Base-by-base conservation (phyloP, 1,140 invertebrate genomes). In the Onthophagus taurus region DNA sequence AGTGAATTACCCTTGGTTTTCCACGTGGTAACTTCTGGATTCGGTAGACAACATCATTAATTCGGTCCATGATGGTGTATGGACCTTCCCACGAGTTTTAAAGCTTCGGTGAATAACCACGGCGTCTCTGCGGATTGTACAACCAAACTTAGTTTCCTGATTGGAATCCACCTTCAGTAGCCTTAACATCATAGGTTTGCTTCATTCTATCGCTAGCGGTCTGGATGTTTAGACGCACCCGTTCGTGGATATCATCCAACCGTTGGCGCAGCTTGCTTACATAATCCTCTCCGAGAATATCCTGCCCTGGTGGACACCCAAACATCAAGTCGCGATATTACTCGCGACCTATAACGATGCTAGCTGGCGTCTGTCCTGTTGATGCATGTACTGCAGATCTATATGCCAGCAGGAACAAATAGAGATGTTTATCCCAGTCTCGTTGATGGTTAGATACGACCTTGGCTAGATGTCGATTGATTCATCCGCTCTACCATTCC, bases 21-120 rank as follows among this genome's bases (percentile, higher is more conserved):
- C 16, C 14, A 19, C 19, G 5, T 5, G 14, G 16, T 11, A 5
- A 5, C 13, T 20, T 14, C 13, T 20, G 5, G 19, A 38, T 38
- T 4, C 36, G 36, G 13, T 38, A 21, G 19, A 38, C 13, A 13
- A 19, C 36, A 21, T 38, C 36, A 14, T 38, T 38, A 8, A 38
- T 38, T 21, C 14, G 14, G 5, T 17, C 19, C 13, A 38, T 21
- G 9, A 38, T 38, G 6, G 7, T 14, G 31, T 34, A 34, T 16
- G 31, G 31, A 8, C 19, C 19, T 16, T 38, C 36, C 8, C 8
- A 38, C 6, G 31, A 26, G 7, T 7, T 7, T n/a, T 21, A 9
- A 5, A 8, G 14, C 9, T 21, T 8, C 13, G 6, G 11, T 38
- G 9, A 11, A 11, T 9, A 26, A 26, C 24, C 24, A 7, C 24